A percentile compares a stretch with the other conserved stretches of the same genome.
These are phyloP conservation scores for Falco concolor DNA, from an alignment of 2,797 vertebrate species.

Conservation along the genomic window DNA sequence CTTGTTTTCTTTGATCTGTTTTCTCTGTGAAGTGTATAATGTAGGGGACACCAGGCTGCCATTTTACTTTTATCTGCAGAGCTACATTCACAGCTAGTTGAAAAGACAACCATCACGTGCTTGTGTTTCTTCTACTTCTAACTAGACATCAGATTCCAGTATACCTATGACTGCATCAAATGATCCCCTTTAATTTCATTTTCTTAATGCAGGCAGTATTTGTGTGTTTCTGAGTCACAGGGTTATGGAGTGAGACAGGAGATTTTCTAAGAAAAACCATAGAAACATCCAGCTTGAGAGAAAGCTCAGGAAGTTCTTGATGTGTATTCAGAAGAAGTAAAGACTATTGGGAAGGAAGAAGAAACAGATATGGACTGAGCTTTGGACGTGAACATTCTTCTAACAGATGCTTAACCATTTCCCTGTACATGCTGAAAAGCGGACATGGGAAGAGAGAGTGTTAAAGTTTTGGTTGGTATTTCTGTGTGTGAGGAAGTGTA, in stretches of 20 bases:
- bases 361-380: background rate
- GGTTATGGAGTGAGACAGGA: background rate
- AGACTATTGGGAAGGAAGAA: background rate
- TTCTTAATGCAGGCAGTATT: background rate
- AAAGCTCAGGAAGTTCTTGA: background rate
- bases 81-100: background rate
- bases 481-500: background rate
- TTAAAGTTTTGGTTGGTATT: background rate
- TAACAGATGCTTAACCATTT: background rate
- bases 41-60: background rate
- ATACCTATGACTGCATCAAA: background rate
- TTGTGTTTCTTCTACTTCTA: background rate
- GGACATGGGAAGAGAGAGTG: background rate
- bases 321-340: background rate
- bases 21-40: background rate
- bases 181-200: background rate
- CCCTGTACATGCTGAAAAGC: background rate
- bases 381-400: background rate
- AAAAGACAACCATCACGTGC: background rate
- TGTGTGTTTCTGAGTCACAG: background rate
- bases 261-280: background rate
- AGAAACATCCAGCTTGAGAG: background rate
- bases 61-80: background rate
- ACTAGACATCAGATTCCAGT: background rate
- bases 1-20: background rate